Conservation (phyloP, 2,888 invertebrate species). For the Tenodera sinensis region DNA sequence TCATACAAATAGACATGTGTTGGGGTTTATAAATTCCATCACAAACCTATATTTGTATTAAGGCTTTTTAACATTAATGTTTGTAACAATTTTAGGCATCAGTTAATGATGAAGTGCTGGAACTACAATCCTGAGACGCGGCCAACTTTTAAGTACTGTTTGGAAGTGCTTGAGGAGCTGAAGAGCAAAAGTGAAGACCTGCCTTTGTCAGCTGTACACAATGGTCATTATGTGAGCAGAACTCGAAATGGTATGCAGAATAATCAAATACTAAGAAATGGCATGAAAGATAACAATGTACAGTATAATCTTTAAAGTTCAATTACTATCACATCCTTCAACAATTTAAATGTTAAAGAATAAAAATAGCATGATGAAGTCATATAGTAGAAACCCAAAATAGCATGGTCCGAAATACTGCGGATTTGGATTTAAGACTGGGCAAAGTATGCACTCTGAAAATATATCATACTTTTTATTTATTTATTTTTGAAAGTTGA, state of each 20-base stretch:
- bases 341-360: neutral
- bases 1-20: no score
- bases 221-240: conserved; percentile 49
- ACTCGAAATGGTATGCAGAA: conserved; percentile 44
- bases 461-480: no score
- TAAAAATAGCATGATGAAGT: neutral
- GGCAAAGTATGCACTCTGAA: no score
- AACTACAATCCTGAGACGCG: conserved; percentile 74
- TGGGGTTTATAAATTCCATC: no score
- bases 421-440: no score
- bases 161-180: conserved; percentile 56
- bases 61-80: neutral
- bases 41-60: neutral
- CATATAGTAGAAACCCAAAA: neutral
- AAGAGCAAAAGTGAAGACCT: conserved; percentile 40
- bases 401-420: no score
- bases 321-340: neutral
- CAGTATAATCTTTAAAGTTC: neutral
- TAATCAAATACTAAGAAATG: neutral
- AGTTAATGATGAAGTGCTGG: conserved; percentile 87
- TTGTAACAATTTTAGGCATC: conserved; percentile 57
- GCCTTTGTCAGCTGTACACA: conserved; percentile 45
- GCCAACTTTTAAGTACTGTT: conserved; percentile 81
- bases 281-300: neutral
- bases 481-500: no score